A percentile compares a stretch with the other conserved stretches of the same genome.
Evolutionary conservation across 2,888 invertebrate species (phyloP).

Genomic region (Polydesmus complanatus): DNA sequence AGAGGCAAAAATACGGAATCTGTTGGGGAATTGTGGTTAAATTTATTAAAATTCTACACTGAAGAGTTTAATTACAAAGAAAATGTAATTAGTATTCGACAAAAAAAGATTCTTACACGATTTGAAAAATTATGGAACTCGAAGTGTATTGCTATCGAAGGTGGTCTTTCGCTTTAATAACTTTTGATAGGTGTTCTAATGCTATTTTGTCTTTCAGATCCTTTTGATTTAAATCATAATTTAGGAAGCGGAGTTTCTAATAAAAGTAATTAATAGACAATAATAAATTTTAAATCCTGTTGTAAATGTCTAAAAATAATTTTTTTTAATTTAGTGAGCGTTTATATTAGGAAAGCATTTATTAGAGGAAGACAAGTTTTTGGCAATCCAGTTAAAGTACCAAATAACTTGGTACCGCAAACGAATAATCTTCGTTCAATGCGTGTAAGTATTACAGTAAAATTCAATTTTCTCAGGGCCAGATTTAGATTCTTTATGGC

Average conservation of each 20-base stretch:
- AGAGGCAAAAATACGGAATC: constrained; percentile 34
- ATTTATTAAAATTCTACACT: constrained; percentile 41
- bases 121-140: constrained; percentile 43
- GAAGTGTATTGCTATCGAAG: constrained; percentile 42
- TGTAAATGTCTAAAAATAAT: constrained; percentile 1
- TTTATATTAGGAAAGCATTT: constrained; percentile 34
- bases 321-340: constrained; percentile 34
- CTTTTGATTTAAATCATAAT: constrained; percentile 44
- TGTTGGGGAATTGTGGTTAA: constrained; percentile 39
- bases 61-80: constrained; percentile 38
- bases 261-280: constrained; percentile 40
- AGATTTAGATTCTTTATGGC: too few relatives aligned
- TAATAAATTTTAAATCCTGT: neutral
- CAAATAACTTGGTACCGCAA: too few relatives aligned
- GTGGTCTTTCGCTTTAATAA: constrained; percentile 23
- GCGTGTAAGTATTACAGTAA: too few relatives aligned
- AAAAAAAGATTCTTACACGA: constrained; percentile 34
- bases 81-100: constrained; percentile 38
- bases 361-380: constrained; percentile 32
- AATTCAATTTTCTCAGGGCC: too few relatives aligned
- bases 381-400: constrained; percentile 26
- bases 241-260: constrained; percentile 40
- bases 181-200: neutral
- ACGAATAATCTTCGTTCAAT: too few relatives aligned
- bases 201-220: constrained; percentile 33